Base-by-base conservation (phyloP, 2,113 vertebrate genomes). In the Dasyornis broadbenti region DNA sequence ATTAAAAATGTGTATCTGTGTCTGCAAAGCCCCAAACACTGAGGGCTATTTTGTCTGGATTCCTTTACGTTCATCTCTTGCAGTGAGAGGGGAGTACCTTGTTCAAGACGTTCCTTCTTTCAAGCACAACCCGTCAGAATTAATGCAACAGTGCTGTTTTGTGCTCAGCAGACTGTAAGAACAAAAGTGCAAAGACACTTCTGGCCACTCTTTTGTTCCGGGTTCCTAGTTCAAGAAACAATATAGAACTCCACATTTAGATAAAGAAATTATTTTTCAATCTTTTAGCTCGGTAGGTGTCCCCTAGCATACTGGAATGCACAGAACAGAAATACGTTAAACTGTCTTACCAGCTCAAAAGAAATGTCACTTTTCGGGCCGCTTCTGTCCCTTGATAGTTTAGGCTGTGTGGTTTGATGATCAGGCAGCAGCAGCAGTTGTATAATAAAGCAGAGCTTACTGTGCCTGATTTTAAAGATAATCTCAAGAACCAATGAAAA, bases 401-500 rank as follows among this genome's bases (percentile, higher is more conserved):
- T 19, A 89, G 77, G 60, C 33, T 88, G 42, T 86, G 93, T 30
- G 77, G 92, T 95, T 90, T 91, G 88, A 63, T 77, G 61, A 89
- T 90, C 83, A 97, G 61, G 39, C 85, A 72, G 71, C 49, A 84
- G 81, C 69, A 96, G 75, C 54, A 69, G 66, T 64, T 28, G 64
- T 61, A 94, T 90, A 92, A 96, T 95, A 90, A 94, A 91, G 78
- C 52, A 87, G 81, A 90, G 9, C 49, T 93, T 85, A 80, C 82
- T 57, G 87, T 65, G 35, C 57, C 57, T 2, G 95, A 96, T 97
- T 92, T 70, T 83, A 83, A 68, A 94, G 95, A 96, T 94, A 96
- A 89, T 82, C 54, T 94, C 81, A 89, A 93, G 85, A 94, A 95
- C 95, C 95, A 96, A 96, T 96, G 73, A 95, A 90, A 95, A 94